These are phyloP conservation scores for Pachydiplax longipennis DNA, from an alignment of 2,888 invertebrate species.

Conservation along the genomic window DNA sequence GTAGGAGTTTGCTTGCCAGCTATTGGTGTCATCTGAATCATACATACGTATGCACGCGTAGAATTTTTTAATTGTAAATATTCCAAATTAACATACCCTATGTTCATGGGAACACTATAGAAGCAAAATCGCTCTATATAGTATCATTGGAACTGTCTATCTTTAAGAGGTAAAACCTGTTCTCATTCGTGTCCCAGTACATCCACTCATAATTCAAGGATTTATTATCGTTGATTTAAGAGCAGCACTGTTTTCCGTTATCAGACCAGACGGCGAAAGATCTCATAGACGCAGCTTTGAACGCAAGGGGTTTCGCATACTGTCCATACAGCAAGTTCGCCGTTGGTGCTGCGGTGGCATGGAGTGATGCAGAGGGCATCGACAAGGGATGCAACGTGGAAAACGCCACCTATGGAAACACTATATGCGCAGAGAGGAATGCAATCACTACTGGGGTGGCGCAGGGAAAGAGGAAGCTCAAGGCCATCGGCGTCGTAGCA, in stretches of 20 bases:
- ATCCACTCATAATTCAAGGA: no score
- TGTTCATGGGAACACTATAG: no score
- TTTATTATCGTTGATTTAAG: no score
- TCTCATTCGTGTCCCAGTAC: no score
- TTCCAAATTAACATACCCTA: no score
- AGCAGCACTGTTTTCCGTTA: not conserved
- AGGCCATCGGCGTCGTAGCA: conserved; percentile 56
- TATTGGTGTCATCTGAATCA: no score
- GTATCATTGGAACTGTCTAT: no score
- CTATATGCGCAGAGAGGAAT: conserved; percentile 65
- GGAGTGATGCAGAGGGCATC: conserved; percentile 56
- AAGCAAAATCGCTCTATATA: no score
- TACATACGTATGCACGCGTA: no score
- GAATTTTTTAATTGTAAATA: no score
- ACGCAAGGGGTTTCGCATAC: conserved; percentile 53
- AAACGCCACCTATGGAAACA: conserved; percentile 64
- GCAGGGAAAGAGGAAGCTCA: conserved; percentile 59
- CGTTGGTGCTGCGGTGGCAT: conserved; percentile 60
- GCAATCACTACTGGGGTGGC: conserved; percentile 63
- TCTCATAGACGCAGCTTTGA: conserved; percentile 50
- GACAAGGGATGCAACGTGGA: conserved; percentile 65
- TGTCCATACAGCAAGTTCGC: conserved; percentile 60
- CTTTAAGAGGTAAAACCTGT: no score
- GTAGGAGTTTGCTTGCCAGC: no score
- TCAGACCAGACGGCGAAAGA: conserved; percentile 47